Evolutionary conservation across 2,888 invertebrate species (phyloP).

Genomic region (Cloeon dipterum): DNA sequence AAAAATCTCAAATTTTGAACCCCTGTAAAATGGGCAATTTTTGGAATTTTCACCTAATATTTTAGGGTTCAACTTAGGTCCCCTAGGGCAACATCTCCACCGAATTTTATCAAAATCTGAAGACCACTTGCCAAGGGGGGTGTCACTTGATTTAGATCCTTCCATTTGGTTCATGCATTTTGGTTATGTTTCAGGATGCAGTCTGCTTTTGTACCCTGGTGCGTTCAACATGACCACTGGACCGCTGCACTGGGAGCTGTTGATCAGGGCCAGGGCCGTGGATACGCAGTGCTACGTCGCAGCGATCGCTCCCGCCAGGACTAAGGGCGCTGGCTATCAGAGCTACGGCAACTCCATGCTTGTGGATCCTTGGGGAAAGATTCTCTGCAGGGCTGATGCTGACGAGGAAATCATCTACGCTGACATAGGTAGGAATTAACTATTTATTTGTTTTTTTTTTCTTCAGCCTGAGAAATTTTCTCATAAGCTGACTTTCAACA

Average conservation of each 20-base stretch:
- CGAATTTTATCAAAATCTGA: too few species aligned
- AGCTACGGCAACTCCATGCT: slow-evolving; percentile 77
- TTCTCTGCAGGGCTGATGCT: slow-evolving; percentile 42
- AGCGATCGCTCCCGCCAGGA: slow-evolving; percentile 62
- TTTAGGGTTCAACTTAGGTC: too few species aligned
- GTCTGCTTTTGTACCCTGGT: slow-evolving; percentile 73
- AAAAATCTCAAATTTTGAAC: too few species aligned
- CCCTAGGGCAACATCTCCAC: too few species aligned
- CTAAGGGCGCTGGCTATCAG: slow-evolving; percentile 42
- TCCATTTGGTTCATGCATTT: too few species aligned
- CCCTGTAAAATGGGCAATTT: too few species aligned
- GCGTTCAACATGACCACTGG: slow-evolving; percentile 96
- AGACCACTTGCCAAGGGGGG: too few species aligned
- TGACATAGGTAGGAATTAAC: slow-evolving; percentile 40
- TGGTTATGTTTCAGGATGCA: slow-evolving; percentile 57
- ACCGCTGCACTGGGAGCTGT: slow-evolving; percentile 75
- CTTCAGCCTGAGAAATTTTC: too few species aligned
- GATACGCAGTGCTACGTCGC: slow-evolving; percentile 82
- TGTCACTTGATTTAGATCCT: too few species aligned
- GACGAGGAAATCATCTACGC: slow-evolving; percentile 44
- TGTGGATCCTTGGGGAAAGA: slow-evolving; percentile 63
- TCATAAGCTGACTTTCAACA: too few species aligned
- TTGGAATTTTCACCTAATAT: too few species aligned
- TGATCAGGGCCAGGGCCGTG: slow-evolving; percentile 56
- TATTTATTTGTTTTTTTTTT: neutral